Base-by-base conservation (phyloP, 2,888 invertebrate genomes). In the Dromius quadrimaculatus region DNA sequence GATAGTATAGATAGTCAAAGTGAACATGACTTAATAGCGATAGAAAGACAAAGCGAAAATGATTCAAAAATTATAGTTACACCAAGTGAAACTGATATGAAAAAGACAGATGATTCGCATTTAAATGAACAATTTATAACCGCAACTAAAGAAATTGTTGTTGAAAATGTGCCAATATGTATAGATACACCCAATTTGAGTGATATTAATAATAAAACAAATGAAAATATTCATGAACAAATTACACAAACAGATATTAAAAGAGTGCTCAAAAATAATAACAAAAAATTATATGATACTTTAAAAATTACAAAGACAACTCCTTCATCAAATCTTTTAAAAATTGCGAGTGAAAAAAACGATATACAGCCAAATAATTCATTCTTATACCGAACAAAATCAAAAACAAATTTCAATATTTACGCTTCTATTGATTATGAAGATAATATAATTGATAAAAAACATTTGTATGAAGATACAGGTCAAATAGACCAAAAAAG, bases 281-380 rank as follows among this genome's bases (percentile, higher is more conserved):
- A n/a, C n/a, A 47, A 1, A 20, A 19, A 47, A n/a, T 77, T 77
- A 71, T 80, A 81, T 71, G 79, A 79, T 73, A 77, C 76, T 1
- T 63, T 75, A 32, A 74, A 75, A 59, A 38, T 77, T 22, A 74
- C 73, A 70, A 76, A 74, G 73, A 72, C 73, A 36, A 73, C 74
- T n/a, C 71, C 75, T 2, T 38, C 64, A 5, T 13, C 63, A 20
- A 66, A 54, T 22, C n/a, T 54, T 5, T 43, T 74, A 6, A 76
- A 76, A 73, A 61, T 50, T 13, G 65, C 57, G 0, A 28, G 15
- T 8, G 11, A 11, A 23, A 43, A 69, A 64, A 13, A 15, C 5
- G 83, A 87, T 66, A 84, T 86, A 75, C n/a, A n/a, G n/a, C 89
- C 90, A 1, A 90, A 90, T 76, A 85, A 85, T 73, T 90, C 90